Conservation (phyloP, 2,888 invertebrate species). For the Metacarcinus magister region DNA sequence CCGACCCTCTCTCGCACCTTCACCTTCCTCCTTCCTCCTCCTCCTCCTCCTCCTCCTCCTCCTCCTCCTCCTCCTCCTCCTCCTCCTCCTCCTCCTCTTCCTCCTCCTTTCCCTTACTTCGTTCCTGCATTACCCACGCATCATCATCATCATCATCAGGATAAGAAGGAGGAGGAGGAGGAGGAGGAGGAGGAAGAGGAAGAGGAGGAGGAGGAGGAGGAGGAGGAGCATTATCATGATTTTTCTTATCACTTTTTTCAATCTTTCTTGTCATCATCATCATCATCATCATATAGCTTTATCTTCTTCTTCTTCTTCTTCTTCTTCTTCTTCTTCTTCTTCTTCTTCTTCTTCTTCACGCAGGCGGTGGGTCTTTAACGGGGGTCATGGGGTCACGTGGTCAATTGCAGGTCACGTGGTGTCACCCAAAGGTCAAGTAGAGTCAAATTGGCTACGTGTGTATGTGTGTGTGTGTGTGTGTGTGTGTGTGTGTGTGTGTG, state of each 20-base stretch:
- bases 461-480: neutral
- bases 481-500: neutral
- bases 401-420: neutral
- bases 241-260: neutral
- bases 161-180: neutral
- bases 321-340: neutral
- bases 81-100: neutral
- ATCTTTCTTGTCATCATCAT: neutral
- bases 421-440: neutral
- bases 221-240: too few relatives aligned
- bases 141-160: neutral
- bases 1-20: neutral
- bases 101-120: neutral
- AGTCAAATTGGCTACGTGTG: neutral
- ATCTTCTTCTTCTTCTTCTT: neutral
- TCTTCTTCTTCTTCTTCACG: neutral
- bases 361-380: neutral
- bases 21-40: neutral
- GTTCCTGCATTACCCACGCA: neutral
- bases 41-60: neutral
- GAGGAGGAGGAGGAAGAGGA: neutral
- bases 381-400: constrained; percentile 3
- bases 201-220: neutral
- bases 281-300: neutral
- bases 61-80: neutral